These are phyloP conservation scores for Napeogenes sylphis DNA, from an alignment of 2,888 invertebrate species.

Conservation along the genomic window DNA sequence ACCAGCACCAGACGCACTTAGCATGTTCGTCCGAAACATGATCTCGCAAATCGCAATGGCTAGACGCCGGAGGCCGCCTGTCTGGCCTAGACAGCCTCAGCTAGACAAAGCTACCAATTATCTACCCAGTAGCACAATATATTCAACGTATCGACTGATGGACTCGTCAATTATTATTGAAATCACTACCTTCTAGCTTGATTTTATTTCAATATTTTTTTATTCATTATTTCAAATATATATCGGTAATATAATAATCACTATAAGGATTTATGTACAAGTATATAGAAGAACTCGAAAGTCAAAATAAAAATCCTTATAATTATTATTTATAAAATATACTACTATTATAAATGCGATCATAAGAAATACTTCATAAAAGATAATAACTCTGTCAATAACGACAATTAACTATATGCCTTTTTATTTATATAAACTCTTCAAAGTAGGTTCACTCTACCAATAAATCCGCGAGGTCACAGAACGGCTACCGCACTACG, in stretches of 20 bases:
- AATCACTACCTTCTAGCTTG: too few relatives aligned
- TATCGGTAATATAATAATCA: too few relatives aligned
- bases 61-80: constrained; percentile 65
- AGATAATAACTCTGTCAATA: too few relatives aligned
- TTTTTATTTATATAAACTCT: constrained; percentile 17
- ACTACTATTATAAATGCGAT: too few relatives aligned
- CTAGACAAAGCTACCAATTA: constrained; percentile 61
- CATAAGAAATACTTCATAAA: too few relatives aligned
- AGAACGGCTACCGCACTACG: constrained; percentile 52
- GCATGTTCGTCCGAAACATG: constrained; percentile 72
- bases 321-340: too few relatives aligned
- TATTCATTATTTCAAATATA: too few relatives aligned
- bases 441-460: not conserved
- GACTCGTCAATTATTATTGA: too few relatives aligned
- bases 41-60: constrained; percentile 66
- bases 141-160: constrained; percentile 2
- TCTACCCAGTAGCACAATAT: constrained; percentile 38
- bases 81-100: constrained; percentile 49
- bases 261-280: too few relatives aligned
- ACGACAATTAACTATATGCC: constrained; percentile 17
- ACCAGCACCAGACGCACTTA: constrained; percentile 64
- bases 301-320: too few relatives aligned
- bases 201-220: too few relatives aligned
- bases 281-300: too few relatives aligned
- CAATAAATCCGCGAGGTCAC: constrained; percentile 29